Evolutionary conservation across 1,140 invertebrate species (phyloP), one percentile per base, ranked within the genome.

Genomic region (Anagrus nilaparvatae): DNA sequence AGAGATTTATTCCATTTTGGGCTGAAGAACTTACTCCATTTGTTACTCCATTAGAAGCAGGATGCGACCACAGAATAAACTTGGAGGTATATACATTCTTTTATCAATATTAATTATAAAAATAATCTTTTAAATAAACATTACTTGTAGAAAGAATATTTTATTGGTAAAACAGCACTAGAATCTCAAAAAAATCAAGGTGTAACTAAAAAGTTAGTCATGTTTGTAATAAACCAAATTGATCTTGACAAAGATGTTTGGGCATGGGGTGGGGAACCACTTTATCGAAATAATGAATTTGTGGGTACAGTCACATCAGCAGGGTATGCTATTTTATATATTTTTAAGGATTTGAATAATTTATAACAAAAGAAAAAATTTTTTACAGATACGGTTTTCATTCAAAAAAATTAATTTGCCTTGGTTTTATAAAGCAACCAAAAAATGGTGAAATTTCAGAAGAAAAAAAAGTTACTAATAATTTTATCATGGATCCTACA

Each of bases 241-340:
- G 78, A 89, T 64, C 60, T 73, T 4, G 77, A 86, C 41, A 71
- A 70, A 17, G 77, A 88, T 63, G 72, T 82, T 14, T 87, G 83
- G 83, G 79, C 84, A 0, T 87, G 83, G 79, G 84, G 84, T 27
- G 78, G 79, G 27, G 87, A 90, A 58, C 82, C 84, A 0, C 73
- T 90, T 41, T 90, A 79, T 60, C 62, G 75, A 40, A 73, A 80
- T 48, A 74, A 73, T 19, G 67, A 77, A 56, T 80, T 74, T 61
- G 79, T 79, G 32, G 87, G 87, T n/a, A 74, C 74, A 18, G 77
- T 82, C 9, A 87, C 84, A 12, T 85, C 82, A n/a, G 77, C 79
- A 33, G 79, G 80, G 54, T 89, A 78, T 46, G n/a, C 14, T 33
- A 40, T 28, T 13, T 35, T 27, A 34, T n/a, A 25, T 8, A 23